Evolutionary conservation across 2,113 vertebrate genomes (phyloP), one percentile per base, ranked within the genome.

Genomic region (Grammomys surdaster): DNA sequence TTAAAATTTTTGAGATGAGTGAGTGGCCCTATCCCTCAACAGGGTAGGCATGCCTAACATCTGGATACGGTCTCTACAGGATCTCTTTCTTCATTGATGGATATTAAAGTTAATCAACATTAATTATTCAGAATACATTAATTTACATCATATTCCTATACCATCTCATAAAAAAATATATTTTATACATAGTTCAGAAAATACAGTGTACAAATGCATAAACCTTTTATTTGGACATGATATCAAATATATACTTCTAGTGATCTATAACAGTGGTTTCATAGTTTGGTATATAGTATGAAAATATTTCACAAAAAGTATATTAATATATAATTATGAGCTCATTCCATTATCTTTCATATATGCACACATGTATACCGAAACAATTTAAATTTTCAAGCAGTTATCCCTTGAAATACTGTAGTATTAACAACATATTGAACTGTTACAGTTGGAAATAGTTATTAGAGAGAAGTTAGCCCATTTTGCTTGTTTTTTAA

Each of bases 101-200:
- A 4, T 60, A 22, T 60, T 20, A 75, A 43, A 77, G 20, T 89
- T 58, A 77, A 43, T 63, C 56, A 60, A 70, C 19, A n/a, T 72
- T 94, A 0, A 91, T 33, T 1, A 58, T 67, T 72, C 92, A 91
- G 33, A 22, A 89, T 20, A 17, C 8, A 88, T 20, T 43, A 4
- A 82, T 60, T 73, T 60, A 69, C n/a, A 51, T 54, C 12, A 91
- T 46, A 70, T 91, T 87, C 1, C n/a, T 69, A 78, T n/a, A 88
- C 54, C 4, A 73, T 88, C 36, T 56, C 81, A 19, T 95, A 94
- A 95, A 89, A 54, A 94, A 70, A 24, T 60, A 75, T 69, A 84
- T 31, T 75, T 46, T 81, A 80, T 88, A 96, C 43, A 95, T 92
- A 40, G 88, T 95, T 95, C 40, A 90, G 33, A 22, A 88, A 85